A percentile compares a stretch with the other conserved stretches of the same genome.
Conservation (phyloP, 2,888 invertebrate species). For the Ceramica pisi region DNA sequence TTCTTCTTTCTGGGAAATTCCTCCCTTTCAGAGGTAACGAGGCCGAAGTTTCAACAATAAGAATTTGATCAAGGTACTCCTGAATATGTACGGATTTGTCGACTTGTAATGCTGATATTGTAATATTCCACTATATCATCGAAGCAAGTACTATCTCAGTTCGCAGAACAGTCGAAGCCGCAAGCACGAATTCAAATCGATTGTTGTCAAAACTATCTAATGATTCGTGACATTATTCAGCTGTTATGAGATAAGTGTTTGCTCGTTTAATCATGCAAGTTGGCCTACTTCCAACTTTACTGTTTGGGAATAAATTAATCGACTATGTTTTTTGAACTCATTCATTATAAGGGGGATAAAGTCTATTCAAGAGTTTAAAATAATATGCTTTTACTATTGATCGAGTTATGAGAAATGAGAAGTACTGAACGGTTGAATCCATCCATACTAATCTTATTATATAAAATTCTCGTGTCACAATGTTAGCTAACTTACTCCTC, state of each 20-base stretch:
- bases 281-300: background rate
- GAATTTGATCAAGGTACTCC: background rate
- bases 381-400: too few relatives aligned
- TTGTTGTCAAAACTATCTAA: conserved; percentile 9
- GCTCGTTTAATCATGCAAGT: conserved; percentile 1
- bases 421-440: too few relatives aligned
- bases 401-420: too few relatives aligned
- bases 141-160: background rate
- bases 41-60: background rate
- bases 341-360: too few relatives aligned
- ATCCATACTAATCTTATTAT: too few relatives aligned
- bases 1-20: background rate
- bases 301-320: background rate
- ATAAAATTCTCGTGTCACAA: too few relatives aligned
- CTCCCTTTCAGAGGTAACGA: background rate
- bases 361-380: too few relatives aligned
- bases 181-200: background rate
- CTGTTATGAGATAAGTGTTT: conserved; percentile 10
- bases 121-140: background rate
- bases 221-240: conserved; percentile 17
- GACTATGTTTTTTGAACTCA: too few relatives aligned
- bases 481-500: too few relatives aligned
- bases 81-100: background rate
- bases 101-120: background rate
- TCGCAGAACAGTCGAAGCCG: conserved; percentile 9